Percentiles rank a stretch among this genome's conserved stretches.
Evolutionary conservation across 2,113 vertebrate species (phyloP).

Genomic region (Orthonyx spaldingii): DNA sequence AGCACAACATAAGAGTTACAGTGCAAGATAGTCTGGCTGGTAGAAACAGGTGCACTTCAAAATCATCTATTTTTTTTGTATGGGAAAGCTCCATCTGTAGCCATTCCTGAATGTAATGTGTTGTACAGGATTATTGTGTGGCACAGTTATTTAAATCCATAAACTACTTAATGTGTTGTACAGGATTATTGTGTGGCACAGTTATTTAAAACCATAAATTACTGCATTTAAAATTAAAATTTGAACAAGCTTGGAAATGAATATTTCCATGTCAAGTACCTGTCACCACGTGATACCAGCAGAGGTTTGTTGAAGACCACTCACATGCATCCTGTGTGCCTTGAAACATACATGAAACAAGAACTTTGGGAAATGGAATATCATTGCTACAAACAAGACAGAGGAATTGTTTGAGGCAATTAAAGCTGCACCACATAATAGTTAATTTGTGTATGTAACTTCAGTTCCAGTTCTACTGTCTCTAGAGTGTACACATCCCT

Average conservation of each 20-base stretch:
- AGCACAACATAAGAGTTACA: not conserved
- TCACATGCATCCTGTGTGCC: not conserved
- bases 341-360: not conserved
- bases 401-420: not conserved
- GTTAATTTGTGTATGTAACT: not conserved
- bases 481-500: constrained; percentile 19
- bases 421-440: constrained; percentile 7
- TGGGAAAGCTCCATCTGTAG: not conserved
- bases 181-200: not conserved
- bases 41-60: not conserved
- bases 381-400: not conserved
- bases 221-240: not conserved
- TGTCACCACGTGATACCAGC: not conserved
- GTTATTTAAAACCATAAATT: not conserved
- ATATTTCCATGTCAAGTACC: not conserved
- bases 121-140: not conserved
- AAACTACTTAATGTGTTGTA: not conserved
- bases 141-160: not conserved
- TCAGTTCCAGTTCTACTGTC: constrained; percentile 47
- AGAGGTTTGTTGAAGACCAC: not conserved
- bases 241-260: not conserved
- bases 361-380: not conserved
- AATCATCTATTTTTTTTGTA: not conserved
- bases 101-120: not conserved
- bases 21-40: not conserved